These are phyloP conservation scores for Eupeodes latifasciatus DNA, from an alignment of 2,888 invertebrate genomes.

Conservation along the genomic window DNA sequence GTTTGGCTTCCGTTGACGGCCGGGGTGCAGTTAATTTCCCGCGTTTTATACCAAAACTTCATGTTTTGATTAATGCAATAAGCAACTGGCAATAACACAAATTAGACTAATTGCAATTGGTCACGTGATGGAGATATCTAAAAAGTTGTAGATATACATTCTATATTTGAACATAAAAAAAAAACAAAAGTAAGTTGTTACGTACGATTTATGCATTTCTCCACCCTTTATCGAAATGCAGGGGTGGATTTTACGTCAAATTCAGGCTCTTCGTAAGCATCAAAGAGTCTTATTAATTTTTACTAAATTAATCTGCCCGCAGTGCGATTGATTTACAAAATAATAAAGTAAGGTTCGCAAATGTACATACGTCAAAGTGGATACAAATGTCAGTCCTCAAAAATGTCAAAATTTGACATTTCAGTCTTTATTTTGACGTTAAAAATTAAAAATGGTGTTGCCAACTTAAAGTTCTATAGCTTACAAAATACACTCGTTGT, in stretches of 20 bases:
- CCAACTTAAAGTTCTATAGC: too few species aligned
- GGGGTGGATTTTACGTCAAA: neutral
- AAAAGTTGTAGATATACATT: neutral
- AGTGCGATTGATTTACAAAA: too few species aligned
- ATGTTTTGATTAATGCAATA: slow-evolving; percentile 83
- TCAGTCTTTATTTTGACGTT: too few species aligned
- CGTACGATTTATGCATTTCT: neutral
- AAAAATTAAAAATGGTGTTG: too few species aligned
- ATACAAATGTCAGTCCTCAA: too few species aligned
- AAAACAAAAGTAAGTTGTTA: neutral
- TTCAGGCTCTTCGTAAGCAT: neutral
- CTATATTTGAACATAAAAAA: neutral
- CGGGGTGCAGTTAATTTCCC: slow-evolving; percentile 59
- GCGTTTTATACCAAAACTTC: slow-evolving; percentile 70
- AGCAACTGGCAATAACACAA: slow-evolving; percentile 82
- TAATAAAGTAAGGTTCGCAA: too few species aligned
- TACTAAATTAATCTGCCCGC: neutral
- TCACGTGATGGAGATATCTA: slow-evolving; percentile 62
- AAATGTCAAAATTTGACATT: too few species aligned
- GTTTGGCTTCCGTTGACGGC: slow-evolving; percentile 73
- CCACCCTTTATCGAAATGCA: neutral
- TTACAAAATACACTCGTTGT: too few species aligned
- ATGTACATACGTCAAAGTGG: too few species aligned
- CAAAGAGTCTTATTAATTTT: neutral
- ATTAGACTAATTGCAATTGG: slow-evolving; percentile 76